These are phyloP conservation scores for Sarcophaga carnaria DNA, from an alignment of 2,888 invertebrate genomes.

Conservation along the genomic window DNA sequence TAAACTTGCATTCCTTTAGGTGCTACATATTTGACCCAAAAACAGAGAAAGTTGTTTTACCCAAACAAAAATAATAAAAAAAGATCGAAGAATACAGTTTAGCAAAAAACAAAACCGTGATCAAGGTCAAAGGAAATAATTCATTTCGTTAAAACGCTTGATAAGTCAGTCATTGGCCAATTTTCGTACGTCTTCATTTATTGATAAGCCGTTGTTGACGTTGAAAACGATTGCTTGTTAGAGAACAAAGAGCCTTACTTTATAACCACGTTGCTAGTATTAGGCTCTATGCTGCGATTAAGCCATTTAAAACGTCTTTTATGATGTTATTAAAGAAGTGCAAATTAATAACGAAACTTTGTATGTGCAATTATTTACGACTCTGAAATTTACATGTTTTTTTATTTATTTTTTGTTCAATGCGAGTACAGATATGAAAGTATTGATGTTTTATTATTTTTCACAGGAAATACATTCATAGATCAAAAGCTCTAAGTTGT, in stretches of 20 bases:
- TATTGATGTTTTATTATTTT: too few relatives aligned
- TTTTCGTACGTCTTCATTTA: constrained; percentile 1
- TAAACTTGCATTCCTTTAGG: not conserved
- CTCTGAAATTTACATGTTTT: too few relatives aligned
- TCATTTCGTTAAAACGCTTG: not conserved
- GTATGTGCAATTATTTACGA: not conserved
- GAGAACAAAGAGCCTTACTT: not conserved
- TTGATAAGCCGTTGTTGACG: constrained; percentile 1
- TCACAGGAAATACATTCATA: too few relatives aligned
- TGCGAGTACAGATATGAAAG: too few relatives aligned
- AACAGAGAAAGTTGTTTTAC: constrained; percentile 58
- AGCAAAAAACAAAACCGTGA: constrained; percentile 1
- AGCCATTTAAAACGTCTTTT: too few relatives aligned
- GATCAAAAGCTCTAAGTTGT: too few relatives aligned
- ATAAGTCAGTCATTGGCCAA: not conserved
- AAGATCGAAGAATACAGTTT: not conserved
- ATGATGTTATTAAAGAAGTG: too few relatives aligned
- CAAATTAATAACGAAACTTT: not conserved
- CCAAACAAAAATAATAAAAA: constrained; percentile 12
- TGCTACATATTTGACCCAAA: not conserved
- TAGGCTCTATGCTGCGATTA: too few relatives aligned
- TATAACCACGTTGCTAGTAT: not conserved
- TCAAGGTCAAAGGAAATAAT: constrained; percentile 60
- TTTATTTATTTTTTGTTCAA: too few relatives aligned
- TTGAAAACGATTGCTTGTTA: constrained; percentile 12